Evolutionary conservation across 2,888 invertebrate genomes (phyloP), one percentile per base, ranked within the genome.

Genomic region (Tenthredo scrophulariae): DNA sequence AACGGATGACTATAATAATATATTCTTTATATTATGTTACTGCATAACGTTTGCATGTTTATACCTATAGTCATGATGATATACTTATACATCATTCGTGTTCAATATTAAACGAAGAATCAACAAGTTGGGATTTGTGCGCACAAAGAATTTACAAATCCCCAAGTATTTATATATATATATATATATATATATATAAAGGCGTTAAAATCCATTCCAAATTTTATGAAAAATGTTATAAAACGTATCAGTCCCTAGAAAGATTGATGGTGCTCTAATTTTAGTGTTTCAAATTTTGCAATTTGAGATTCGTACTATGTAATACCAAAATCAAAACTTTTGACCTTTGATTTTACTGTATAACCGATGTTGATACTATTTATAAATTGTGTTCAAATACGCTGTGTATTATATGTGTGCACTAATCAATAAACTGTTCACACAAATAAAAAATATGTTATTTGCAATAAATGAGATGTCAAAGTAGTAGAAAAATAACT

Each of bases 321-420:
- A 67, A 67, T 70, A 10, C 22, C 46, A 70, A 62, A 85, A 87
- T 87, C 67, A 80, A 85, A 83, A 86, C 84, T 84, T 84, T 87
- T 86, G 87, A 87, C 86, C 87, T 83, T 88, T 83, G 83, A 83
- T 83, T 83, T 70, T 65, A 83, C 70, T 26, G 40, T 40, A 62
- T 40, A 62, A 80, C 80, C 40, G 18, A 54, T 54, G 22, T 80
- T 62, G 62, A 80, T 80, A 62, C 10, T 33, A 40, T 40, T 80
- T 62, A 62, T 80, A 40, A 50, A 13, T n/a, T 62, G 50, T 62
- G 33, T 40, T 22, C 1, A 62, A 80, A 62, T 80, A 22, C 40
- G 62, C 43, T 80, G 22, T 79, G 58, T 22, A 58, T 77, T 50
- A 15, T 77, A 79, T 46, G 37, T 80, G 58, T 62, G 22, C n/a